phyloP scores from a whole-genome alignment of 2,797 vertebrate genomes.

The Rhinogobio ventralis region DNA sequence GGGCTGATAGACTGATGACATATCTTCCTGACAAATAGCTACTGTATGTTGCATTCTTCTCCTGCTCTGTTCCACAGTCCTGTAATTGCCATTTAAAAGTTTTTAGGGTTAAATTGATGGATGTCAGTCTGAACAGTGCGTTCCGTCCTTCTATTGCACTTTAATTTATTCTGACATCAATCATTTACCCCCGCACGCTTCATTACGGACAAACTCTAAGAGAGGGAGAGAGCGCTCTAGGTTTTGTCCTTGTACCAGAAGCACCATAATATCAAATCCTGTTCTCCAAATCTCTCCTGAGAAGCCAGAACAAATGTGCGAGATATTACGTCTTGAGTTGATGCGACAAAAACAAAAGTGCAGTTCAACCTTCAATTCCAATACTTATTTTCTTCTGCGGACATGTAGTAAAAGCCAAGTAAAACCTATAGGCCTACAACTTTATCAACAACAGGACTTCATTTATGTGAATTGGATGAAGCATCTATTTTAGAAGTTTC shows the following conservation, averaged over 20 bases:
- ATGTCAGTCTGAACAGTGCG: slow-evolving; percentile 72
- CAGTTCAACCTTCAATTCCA: slow-evolving; percentile 37
- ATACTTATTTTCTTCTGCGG: slow-evolving; percentile 30
- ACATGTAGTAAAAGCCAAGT: slow-evolving; percentile 5
- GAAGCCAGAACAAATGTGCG: slow-evolving; percentile 49
- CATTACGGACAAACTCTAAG: slow-evolving; percentile 68
- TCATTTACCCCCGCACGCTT: slow-evolving; percentile 70
- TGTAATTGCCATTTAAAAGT: slow-evolving; percentile 59
- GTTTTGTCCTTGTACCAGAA: slow-evolving; percentile 71
- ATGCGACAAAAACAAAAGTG: slow-evolving; percentile 53
- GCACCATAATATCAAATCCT: slow-evolving; percentile 18
- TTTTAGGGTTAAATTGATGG: slow-evolving; percentile 78
- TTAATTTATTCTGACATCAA: slow-evolving; percentile 79
- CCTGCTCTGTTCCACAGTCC: slow-evolving; percentile 25
- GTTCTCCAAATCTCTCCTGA: slow-evolving; percentile 28
- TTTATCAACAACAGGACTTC: neutral
- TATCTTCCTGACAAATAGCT: slow-evolving; percentile 52
- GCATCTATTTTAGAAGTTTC: neutral
- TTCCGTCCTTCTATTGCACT: slow-evolving; percentile 79
- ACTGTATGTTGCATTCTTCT: slow-evolving; percentile 38
- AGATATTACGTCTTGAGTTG: slow-evolving; percentile 25
- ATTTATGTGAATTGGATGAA: neutral
- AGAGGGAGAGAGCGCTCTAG: slow-evolving; percentile 59
- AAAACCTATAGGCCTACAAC: neutral
- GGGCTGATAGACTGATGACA: slow-evolving; percentile 47